A percentile compares a stretch with the other conserved stretches of the same genome.
These are phyloP conservation scores for Hydropsyche tenuis DNA, from an alignment of 1,140 invertebrate species.

Conservation along the genomic window DNA sequence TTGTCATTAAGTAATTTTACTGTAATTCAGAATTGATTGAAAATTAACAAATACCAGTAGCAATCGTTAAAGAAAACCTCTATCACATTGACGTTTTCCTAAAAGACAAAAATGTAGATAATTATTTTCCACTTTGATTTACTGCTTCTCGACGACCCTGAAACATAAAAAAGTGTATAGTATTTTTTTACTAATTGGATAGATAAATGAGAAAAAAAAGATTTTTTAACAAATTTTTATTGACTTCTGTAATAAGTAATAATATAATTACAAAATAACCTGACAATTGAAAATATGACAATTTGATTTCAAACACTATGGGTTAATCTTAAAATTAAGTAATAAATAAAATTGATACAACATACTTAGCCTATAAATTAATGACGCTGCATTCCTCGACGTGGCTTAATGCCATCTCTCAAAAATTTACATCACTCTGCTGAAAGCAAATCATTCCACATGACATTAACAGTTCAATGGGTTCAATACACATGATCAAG, in stretches of 20 bases:
- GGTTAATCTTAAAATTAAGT: slow-evolving; percentile 24
- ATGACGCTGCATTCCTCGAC: background rate
- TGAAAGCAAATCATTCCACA: slow-evolving; percentile 39
- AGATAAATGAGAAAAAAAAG: slow-evolving; percentile 18
- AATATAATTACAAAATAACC: slow-evolving; percentile 16
- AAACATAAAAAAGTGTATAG: slow-evolving; percentile 48
- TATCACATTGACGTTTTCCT: too few relatives aligned
- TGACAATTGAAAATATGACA: slow-evolving; percentile 29
- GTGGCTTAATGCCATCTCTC: background rate
- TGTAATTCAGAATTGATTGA: too few relatives aligned
- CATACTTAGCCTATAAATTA: slow-evolving; percentile 40
- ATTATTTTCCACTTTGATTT: too few relatives aligned
- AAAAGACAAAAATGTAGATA: too few relatives aligned
- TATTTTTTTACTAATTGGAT: slow-evolving; percentile 32
- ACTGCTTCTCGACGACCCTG: too few relatives aligned
- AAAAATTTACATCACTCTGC: background rate
- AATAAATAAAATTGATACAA: slow-evolving; percentile 35
- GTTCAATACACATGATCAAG: background rate
- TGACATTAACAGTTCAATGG: slow-evolving; percentile 28
- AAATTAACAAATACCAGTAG: too few relatives aligned
- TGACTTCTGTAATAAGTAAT: background rate
- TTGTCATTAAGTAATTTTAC: too few relatives aligned
- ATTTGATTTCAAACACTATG: background rate
- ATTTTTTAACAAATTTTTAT: slow-evolving; percentile 3
- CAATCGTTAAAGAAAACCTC: too few relatives aligned